A percentile compares a stretch with the other conserved stretches of the same genome.
phyloP scores from a whole-genome alignment of 2,113 vertebrate species.

The Hippocampus comes region DNA sequence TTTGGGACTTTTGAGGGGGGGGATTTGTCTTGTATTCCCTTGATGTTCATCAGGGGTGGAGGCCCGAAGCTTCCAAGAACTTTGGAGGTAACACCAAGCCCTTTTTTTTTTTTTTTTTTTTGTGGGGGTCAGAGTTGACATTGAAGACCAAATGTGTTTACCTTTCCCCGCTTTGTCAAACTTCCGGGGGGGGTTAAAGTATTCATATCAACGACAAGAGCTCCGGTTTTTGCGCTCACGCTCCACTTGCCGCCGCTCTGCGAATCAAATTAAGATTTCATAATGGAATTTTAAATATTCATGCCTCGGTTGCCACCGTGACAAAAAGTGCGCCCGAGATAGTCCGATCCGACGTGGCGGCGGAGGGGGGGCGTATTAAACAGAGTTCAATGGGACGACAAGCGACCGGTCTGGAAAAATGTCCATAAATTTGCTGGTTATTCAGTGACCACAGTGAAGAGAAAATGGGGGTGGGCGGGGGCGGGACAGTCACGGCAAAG shows the following conservation, averaged over 20 bases:
- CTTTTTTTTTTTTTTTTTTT: too few species aligned
- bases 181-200: not conserved
- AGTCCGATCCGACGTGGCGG: not conserved
- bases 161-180: slow-evolving; percentile 4
- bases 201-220: slow-evolving; percentile 6
- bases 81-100: too few species aligned
- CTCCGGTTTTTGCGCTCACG: slow-evolving; percentile 8
- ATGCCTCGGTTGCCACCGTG: slow-evolving; percentile 29
- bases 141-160: not conserved
- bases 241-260: slow-evolving; percentile 30
- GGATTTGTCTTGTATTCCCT: not conserved
- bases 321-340: slow-evolving; percentile 17
- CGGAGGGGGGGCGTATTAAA: not conserved
- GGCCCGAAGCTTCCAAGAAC: too few species aligned
- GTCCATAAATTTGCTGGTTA: slow-evolving; percentile 22
- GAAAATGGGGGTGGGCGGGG: slow-evolving; percentile 4
- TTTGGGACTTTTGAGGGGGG: too few species aligned
- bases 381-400: not conserved
- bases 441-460: not conserved
- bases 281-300: slow-evolving; percentile 56
- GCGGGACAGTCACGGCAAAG: slow-evolving; percentile 48
- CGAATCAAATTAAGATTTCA: slow-evolving; percentile 45
- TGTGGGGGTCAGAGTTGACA: not conserved
- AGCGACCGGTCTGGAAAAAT: slow-evolving; percentile 12
- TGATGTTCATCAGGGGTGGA: not conserved